Conservation (phyloP, 2,888 invertebrate species). For the Heliconius erato region DNA sequence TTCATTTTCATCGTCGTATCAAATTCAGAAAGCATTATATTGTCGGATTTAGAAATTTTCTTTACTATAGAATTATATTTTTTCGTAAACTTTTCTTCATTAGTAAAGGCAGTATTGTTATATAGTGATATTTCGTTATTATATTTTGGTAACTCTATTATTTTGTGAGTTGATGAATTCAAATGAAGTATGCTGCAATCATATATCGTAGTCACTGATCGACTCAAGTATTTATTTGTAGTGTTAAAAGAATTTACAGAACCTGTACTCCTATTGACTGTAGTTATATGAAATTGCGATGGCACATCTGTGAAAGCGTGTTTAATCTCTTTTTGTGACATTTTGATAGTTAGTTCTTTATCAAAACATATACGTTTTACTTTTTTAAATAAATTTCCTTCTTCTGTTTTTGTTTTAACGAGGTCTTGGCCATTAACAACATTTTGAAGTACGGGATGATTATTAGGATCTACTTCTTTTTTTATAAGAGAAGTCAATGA, state of each 20-base stretch:
- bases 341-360: conserved; percentile 67
- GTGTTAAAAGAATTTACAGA: conserved; percentile 60
- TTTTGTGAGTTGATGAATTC: conserved; percentile 54
- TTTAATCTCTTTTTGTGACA: conserved; percentile 56
- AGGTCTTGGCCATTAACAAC: conserved; percentile 44
- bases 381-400: conserved; percentile 27
- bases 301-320: conserved; percentile 66
- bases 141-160: conserved; percentile 55
- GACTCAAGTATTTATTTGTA: conserved; percentile 61
- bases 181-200: conserved; percentile 57
- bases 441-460: conserved; percentile 60
- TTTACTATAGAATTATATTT: not conserved
- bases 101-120: not conserved
- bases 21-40: conserved; percentile 45
- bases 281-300: conserved; percentile 59
- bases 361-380: conserved; percentile 58
- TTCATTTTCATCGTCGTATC: conserved; percentile 73
- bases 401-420: conserved; percentile 23
- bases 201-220: conserved; percentile 59
- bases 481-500: conserved; percentile 66
- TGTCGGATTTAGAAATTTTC: conserved; percentile 9
- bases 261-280: conserved; percentile 58
- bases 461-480: conserved; percentile 62
- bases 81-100: conserved; percentile 45
- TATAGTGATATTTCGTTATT: conserved; percentile 26